Evolutionary conservation across 2,888 invertebrate species (phyloP), one percentile per base, ranked within the genome.

Genomic region (Clivina fossor): DNA sequence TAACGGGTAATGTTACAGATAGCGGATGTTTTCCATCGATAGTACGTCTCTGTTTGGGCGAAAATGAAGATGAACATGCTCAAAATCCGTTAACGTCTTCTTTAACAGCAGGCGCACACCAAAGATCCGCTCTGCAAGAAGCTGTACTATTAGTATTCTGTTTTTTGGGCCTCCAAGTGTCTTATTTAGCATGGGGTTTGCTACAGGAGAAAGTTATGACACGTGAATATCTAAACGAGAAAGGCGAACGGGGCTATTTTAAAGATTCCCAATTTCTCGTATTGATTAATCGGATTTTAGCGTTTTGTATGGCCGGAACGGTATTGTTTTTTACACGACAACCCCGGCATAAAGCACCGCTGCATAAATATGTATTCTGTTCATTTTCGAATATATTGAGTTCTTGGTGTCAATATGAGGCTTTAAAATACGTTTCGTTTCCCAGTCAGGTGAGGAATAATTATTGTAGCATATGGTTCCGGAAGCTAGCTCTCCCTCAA

Each of bases 361-460:
- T 96, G 8, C 96, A 93, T 75, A 91, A 94, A 76, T 98, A 96
- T 75, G 88, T 90, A 0, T 98, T 88, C 77, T 94, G 96, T 69
- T 93, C 97, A 2, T 85, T 99, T 67, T 94, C 96, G 11, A 99
- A 99, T 74, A 92, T 98, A 61, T 84, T 99, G 82, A 96, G 96
- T 71, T 95, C 96, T 41, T 99, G 98, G 98, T 98, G 95, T 74
- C 99, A 99, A 75, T 99, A 99, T 72, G 99, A 99, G 76, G 98
- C 98, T 16, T 79, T 99, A 38, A 98, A 98, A 74, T 99, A 90
- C 74, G 94, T 99, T 67, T 95, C 91, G 69, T 99, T 99, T 73
- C 98, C 98, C 1, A 94, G 96, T 41, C 97, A 98, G 81, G 93
- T 91, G 63, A 66, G n/a, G n/a, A n/a, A n/a, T n/a, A n/a, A n/a